Evolutionary conservation across 64 coral and sea anemone species (phyloP).

Genomic region (Stylophora pistillata): DNA sequence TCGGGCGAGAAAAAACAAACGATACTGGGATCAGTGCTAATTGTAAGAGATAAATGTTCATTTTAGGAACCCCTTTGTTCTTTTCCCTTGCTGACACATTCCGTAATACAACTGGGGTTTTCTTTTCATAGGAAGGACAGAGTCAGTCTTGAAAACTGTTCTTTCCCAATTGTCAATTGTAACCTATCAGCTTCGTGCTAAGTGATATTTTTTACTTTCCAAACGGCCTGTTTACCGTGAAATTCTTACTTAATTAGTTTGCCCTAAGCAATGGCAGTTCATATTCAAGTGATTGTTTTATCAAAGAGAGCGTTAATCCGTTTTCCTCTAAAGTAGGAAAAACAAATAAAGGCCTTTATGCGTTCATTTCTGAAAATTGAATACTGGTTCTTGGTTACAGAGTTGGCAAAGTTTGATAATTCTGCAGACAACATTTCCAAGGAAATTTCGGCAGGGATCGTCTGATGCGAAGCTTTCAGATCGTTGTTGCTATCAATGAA

Average conservation of each 20-base stretch:
- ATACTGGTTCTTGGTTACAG: not conserved
- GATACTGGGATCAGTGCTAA: not conserved
- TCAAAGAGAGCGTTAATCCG: conserved; percentile 15
- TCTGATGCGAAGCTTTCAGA: not conserved
- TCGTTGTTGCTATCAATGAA: too few relatives aligned
- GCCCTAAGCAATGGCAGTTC: not conserved
- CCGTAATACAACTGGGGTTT: not conserved
- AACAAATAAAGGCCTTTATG: not conserved
- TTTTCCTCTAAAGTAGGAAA: not conserved
- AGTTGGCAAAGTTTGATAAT: not conserved
- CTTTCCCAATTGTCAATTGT: not conserved
- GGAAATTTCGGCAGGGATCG: not conserved
- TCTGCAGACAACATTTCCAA: not conserved
- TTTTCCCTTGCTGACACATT: not conserved
- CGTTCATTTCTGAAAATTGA: not conserved
- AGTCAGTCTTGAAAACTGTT: not conserved
- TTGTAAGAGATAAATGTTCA: not conserved
- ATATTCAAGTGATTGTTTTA: not conserved
- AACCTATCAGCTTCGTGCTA: not conserved
- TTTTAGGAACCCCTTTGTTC: not conserved
- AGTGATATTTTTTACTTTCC: not conserved
- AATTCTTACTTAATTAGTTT: not conserved
- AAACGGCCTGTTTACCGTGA: not conserved
- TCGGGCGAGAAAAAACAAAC: not conserved
- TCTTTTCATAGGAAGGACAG: not conserved